Percentiles rank a stretch among this genome's conserved stretches.
Evolutionary conservation across 2,797 vertebrate genomes (phyloP).

Genomic region (Gymnopithys bicolor): DNA sequence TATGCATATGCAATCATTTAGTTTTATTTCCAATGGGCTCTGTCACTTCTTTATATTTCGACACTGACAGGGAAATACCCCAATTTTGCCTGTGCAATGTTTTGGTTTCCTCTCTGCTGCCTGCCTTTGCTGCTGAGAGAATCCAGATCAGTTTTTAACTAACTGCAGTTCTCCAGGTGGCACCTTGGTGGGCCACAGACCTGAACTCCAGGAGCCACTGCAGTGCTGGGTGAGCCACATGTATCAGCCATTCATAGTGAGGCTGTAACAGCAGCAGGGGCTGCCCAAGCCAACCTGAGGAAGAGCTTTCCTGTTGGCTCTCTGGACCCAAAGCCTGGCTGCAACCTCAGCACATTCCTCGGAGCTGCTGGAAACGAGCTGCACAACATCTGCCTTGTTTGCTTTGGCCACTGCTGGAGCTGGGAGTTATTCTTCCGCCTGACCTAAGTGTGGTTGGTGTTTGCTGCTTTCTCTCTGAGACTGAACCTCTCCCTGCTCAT

Average conservation of each 20-base stretch:
- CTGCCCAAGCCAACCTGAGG: neutral
- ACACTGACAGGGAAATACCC: neutral
- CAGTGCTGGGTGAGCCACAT: neutral
- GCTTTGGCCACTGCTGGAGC: neutral
- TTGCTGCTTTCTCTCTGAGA: neutral
- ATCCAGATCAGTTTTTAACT: neutral
- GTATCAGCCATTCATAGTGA: neutral
- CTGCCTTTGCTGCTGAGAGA: neutral
- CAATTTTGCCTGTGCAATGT: neutral
- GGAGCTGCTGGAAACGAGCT: neutral
- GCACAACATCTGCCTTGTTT: neutral
- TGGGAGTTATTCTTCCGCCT: neutral
- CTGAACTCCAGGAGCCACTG: neutral
- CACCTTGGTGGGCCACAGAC: neutral
- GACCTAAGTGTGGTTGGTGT: neutral
- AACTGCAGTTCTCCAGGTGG: neutral
- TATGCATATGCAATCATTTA: neutral
- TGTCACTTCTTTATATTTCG: neutral
- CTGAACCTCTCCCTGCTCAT: neutral
- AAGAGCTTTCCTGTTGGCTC: neutral
- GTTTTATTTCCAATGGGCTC: neutral
- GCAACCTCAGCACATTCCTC: constrained; percentile 29
- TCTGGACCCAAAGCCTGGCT: neutral
- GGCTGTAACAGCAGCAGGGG: neutral
- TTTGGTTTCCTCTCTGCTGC: neutral